A percentile compares a stretch with the other conserved stretches of the same genome.
These are phyloP conservation scores for Kuschelorhynchus macadamiae DNA, from an alignment of 2,888 invertebrate genomes.

Conservation along the genomic window DNA sequence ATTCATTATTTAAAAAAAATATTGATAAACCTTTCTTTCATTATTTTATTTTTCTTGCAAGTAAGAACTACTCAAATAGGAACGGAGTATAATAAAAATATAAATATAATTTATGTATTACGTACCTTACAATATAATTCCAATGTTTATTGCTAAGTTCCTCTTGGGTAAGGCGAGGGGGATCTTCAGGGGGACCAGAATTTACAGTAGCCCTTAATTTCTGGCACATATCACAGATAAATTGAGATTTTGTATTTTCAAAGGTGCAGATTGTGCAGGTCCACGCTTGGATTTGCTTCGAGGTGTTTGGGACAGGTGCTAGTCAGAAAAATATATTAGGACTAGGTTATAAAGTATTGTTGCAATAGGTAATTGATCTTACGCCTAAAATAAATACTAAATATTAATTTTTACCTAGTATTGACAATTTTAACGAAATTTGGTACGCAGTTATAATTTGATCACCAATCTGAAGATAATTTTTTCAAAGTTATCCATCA, in stretches of 20 bases:
- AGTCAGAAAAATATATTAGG: slow-evolving; percentile 36
- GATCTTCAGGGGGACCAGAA: slow-evolving; percentile 66
- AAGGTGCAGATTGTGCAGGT: slow-evolving; percentile 84
- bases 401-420: no score
- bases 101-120: background rate
- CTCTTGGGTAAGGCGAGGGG: slow-evolving; percentile 80
- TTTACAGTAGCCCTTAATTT: slow-evolving; percentile 66
- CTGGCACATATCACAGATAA: slow-evolving; percentile 84
- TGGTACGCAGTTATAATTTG: no score
- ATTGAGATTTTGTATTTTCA: slow-evolving; percentile 75
- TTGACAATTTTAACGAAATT: no score
- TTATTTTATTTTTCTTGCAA: no score
- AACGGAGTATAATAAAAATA: background rate
- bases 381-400: no score
- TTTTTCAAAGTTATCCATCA: no score
- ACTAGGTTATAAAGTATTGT: no score
- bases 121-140: slow-evolving; percentile 85
- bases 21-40: no score
- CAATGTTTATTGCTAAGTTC: slow-evolving; percentile 90
- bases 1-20: no score
- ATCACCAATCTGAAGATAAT: no score
- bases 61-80: no score
- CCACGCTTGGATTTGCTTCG: slow-evolving; percentile 52
- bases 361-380: no score
- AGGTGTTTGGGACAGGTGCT: slow-evolving; percentile 52